phyloP scores from a whole-genome alignment of 2,888 invertebrate genomes.

The Mallateleia sp. region DNA sequence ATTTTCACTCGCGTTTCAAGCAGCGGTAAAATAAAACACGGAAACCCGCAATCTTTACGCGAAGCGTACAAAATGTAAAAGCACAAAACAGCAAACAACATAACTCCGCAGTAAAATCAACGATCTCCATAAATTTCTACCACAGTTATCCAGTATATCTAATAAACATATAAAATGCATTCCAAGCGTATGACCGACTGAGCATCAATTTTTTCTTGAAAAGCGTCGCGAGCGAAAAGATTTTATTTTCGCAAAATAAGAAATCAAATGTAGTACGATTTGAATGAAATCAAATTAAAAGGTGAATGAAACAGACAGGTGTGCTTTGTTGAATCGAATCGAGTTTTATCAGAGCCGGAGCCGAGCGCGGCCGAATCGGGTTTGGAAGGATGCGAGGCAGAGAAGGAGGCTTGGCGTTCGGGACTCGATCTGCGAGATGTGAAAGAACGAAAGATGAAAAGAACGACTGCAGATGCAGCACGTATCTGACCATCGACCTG shows the following conservation, averaged over 20 bases:
- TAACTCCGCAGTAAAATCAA: no score
- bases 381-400: constrained; percentile 53
- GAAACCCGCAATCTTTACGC: no score
- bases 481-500: constrained; percentile 87
- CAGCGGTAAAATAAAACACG: no score
- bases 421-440: constrained; percentile 77
- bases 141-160: no score
- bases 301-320: constrained; percentile 73
- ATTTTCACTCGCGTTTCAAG: no score
- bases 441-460: constrained; percentile 81
- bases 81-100: no score
- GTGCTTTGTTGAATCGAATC: constrained; percentile 70
- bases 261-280: constrained; percentile 38
- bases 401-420: constrained; percentile 61
- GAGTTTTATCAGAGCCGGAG: constrained; percentile 63
- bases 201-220: neutral
- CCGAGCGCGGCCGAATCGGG: constrained; percentile 52
- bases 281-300: constrained; percentile 70
- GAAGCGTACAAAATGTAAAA: no score
- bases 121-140: no score
- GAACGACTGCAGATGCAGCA: constrained; percentile 85
- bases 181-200: no score
- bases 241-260: neutral
- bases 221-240: neutral
- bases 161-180: no score